phyloP scores from a whole-genome alignment of 2,797 vertebrate species.

The Heliangelus exortis region DNA sequence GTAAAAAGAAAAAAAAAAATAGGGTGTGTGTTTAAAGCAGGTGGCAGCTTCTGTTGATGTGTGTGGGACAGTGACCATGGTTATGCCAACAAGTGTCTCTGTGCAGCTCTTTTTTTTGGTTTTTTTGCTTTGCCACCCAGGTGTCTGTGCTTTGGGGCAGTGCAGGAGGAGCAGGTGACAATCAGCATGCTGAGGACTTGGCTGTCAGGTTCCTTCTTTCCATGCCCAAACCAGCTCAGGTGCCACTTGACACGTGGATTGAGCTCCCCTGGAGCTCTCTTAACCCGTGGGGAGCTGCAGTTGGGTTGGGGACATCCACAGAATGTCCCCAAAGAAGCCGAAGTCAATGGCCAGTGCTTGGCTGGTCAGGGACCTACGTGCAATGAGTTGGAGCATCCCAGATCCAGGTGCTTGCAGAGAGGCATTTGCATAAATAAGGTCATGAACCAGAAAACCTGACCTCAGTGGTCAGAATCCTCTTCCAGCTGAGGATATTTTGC shows the following conservation, averaged over 20 bases:
- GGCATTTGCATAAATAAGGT: neutral
- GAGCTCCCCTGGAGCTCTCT: neutral
- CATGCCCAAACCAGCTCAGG: neutral
- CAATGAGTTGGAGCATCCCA: neutral
- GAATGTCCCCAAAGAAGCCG: neutral
- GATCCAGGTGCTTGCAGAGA: neutral
- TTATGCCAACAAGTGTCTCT: neutral
- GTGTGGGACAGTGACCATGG: neutral
- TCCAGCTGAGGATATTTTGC: neutral
- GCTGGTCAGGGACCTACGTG: neutral
- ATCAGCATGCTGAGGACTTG: neutral
- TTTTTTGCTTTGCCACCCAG: neutral
- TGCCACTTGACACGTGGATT: accelerated
- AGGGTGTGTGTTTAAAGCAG: neutral
- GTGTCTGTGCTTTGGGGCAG: neutral
- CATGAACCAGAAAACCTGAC: neutral
- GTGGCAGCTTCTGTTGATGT: neutral
- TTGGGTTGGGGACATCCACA: neutral
- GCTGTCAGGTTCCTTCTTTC: neutral
- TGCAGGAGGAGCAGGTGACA: neutral
- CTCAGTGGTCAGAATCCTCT: neutral
- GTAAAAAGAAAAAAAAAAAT: neutral
- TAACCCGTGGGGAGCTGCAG: neutral
- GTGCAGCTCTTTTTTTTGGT: neutral
- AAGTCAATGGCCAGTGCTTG: neutral